Base-by-base conservation (phyloP, 1,140 invertebrate species). In the Pemphigus obesinymphae region DNA sequence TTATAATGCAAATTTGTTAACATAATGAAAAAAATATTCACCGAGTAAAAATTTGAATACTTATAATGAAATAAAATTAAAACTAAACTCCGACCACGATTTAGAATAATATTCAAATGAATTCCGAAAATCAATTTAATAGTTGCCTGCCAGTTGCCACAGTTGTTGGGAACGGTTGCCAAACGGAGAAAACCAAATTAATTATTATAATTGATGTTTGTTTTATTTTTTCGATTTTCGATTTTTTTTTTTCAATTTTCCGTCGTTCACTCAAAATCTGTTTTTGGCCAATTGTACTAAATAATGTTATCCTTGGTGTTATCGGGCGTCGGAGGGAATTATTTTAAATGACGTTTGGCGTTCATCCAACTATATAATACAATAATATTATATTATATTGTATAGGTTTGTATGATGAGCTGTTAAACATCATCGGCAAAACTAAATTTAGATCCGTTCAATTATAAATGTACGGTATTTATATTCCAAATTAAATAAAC, bases 361-460 rank as follows among this genome's bases (percentile, higher is more conserved):
- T 45, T 29, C 13, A 7, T 17, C 68, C 68, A 70, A 45, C 23
- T 45, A 23, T 6, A n/a, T n/a, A n/a, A n/a, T n/a, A n/a, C n/a
- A n/a, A n/a, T n/a, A n/a, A n/a, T n/a, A n/a, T n/a, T n/a, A n/a
- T n/a, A n/a, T n/a, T n/a, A n/a, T n/a, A n/a, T n/a, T n/a, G 20
- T 13, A 23, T n/a, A 31, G 63, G 29, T 40, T 11, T 37, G 23
- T 45, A 29, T 43, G 20, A 78, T 40, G 48, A 6, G 53, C n/a
- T 61, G 53, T 78, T 78, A 55, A 55, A 78, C 75, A 40, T 43
- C 34, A 61, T 37, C 3, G 75, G n/a, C 23, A 8, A 58, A 58
- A 78, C 61, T 78, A 61, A 37, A 78, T 55, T 37, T 78, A 78
- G 34, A 78, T 37, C 11, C 48, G 31, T 23, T 55, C 29, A 55